A percentile compares a stretch with the other conserved stretches of the same genome.
Evolutionary conservation across 2,888 invertebrate genomes (phyloP).

Genomic region (Dolichopus griseipennis): DNA sequence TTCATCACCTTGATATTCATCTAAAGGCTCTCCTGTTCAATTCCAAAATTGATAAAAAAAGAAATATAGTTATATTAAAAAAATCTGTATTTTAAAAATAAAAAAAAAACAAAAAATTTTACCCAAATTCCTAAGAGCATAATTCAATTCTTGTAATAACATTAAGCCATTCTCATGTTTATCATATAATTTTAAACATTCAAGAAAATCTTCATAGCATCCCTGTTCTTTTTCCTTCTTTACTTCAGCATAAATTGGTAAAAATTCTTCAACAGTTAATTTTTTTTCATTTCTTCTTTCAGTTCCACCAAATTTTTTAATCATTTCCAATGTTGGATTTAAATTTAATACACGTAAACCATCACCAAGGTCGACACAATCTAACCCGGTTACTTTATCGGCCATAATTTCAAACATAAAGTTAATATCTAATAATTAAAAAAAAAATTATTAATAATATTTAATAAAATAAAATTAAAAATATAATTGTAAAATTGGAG

Average conservation of each 20-base stretch:
- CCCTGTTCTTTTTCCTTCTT: slow-evolving; percentile 94
- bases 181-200: slow-evolving; percentile 96
- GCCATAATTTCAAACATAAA: slow-evolving; percentile 89
- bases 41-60: background rate
- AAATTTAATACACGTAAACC: slow-evolving; percentile 83
- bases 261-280: slow-evolving; percentile 87
- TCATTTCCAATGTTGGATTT: slow-evolving; percentile 80
- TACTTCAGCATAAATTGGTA: slow-evolving; percentile 86
- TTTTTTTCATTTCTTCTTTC: slow-evolving; percentile 92
- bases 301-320: slow-evolving; percentile 87
- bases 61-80: slow-evolving; percentile 20
- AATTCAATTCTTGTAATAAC: slow-evolving; percentile 87
- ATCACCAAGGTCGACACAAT: slow-evolving; percentile 81
- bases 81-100: slow-evolving; percentile 12
- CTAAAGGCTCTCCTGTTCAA: slow-evolving; percentile 64
- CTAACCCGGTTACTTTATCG: slow-evolving; percentile 76
- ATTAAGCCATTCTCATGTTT: slow-evolving; percentile 90
- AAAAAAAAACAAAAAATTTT: too few relatives aligned
- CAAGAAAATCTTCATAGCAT: slow-evolving; percentile 91
- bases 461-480: too few relatives aligned
- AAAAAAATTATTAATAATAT: slow-evolving; percentile 15
- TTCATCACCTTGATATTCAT: slow-evolving; percentile 60
- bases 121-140: slow-evolving; percentile 87
- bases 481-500: too few relatives aligned
- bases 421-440: slow-evolving; percentile 53